These are phyloP conservation scores for Pelecanoides urinatrix DNA, from an alignment of 2,113 vertebrate species.

Conservation along the genomic window DNA sequence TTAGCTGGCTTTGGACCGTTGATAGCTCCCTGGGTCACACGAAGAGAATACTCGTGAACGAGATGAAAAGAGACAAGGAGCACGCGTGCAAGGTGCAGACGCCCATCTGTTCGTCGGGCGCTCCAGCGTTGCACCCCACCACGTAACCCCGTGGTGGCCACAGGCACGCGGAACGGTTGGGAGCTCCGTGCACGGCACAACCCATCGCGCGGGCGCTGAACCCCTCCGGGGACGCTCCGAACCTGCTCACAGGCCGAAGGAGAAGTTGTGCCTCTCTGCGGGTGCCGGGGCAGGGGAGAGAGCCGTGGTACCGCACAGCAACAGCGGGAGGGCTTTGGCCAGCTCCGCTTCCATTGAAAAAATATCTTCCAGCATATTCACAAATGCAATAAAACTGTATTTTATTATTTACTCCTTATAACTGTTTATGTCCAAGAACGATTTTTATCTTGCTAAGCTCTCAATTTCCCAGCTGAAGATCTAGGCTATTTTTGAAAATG, in stretches of 20 bases:
- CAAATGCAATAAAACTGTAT: not conserved
- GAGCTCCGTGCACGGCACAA: fast-evolving
- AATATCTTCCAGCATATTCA: not conserved
- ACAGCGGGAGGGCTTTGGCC: not conserved
- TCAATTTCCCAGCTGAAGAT: not conserved
- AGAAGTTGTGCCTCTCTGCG: not conserved
- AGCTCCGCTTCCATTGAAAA: not conserved
- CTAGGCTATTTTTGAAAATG: not conserved
- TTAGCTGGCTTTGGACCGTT: not conserved
- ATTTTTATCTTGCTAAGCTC: not conserved
- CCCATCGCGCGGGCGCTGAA: fast-evolving
- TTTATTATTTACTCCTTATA: not conserved
- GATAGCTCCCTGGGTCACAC: not conserved
- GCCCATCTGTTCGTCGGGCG: not conserved
- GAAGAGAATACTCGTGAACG: not conserved
- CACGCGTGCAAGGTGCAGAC: not conserved
- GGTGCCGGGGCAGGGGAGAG: not conserved
- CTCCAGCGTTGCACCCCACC: not conserved
- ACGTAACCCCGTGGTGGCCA: not conserved
- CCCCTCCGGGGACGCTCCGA: not conserved
- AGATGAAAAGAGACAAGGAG: not conserved
- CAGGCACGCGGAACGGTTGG: fast-evolving
- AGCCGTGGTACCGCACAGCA: fast-evolving
- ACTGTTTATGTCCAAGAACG: not conserved
- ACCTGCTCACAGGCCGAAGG: fast-evolving